A percentile compares a stretch with the other conserved stretches of the same genome.
Evolutionary conservation across 2,888 invertebrate species (phyloP).

Genomic region (Salpingus planirostris): DNA sequence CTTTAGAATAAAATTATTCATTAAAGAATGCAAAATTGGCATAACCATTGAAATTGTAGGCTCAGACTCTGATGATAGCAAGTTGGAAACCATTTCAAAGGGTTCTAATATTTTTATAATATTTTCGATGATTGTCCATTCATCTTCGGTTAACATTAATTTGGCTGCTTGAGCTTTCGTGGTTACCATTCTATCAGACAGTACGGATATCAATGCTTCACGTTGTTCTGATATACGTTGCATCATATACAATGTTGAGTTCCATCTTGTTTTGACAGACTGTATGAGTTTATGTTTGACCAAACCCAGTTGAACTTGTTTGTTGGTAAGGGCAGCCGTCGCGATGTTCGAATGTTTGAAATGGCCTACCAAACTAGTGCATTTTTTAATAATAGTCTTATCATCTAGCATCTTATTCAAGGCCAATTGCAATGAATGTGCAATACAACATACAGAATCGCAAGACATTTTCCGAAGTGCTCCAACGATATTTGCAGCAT

Average conservation of each 20-base stretch:
- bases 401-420: constrained; percentile 9
- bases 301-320: constrained; percentile 16
- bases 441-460: constrained; percentile 23
- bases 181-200: constrained; percentile 5
- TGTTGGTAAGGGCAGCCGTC: constrained; percentile 9
- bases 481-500: constrained; percentile 24
- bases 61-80: constrained; percentile 8
- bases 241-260: constrained; percentile 12
- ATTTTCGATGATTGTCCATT: constrained; percentile 7
- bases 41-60: constrained; percentile 12
- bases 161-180: constrained; percentile 3
- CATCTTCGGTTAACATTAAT: constrained; percentile 7
- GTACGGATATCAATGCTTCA: constrained; percentile 3
- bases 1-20: background rate
- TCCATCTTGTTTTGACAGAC: constrained; percentile 23
- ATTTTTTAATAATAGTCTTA: constrained; percentile 14
- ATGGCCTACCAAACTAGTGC: constrained; percentile 14
- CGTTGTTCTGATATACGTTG: constrained; percentile 4
- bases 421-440: constrained; percentile 22
- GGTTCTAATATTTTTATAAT: constrained; percentile 5
- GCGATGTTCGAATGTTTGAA: constrained; percentile 15
- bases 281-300: constrained; percentile 22
- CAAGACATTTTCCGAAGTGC: constrained; percentile 21
- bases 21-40: constrained; percentile 2
- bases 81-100: constrained; percentile 6